Conservation (phyloP, 2,888 invertebrate genomes). For the Morinoia aosen region DNA sequence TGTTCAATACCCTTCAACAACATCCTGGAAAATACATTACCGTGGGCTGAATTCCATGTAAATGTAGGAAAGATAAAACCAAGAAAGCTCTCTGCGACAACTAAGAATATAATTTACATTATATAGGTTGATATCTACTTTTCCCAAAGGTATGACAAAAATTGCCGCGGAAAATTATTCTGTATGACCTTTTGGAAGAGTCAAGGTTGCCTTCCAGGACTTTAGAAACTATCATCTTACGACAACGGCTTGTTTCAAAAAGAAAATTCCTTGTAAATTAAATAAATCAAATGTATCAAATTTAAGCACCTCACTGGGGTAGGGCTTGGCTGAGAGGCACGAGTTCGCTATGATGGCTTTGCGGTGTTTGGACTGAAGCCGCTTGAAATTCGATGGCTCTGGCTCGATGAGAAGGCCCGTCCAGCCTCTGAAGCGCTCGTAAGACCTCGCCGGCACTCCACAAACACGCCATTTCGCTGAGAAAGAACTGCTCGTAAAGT, state of each 20-base stretch:
- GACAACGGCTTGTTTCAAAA: background rate
- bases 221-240: background rate
- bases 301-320: conserved; percentile 71
- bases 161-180: too few species aligned
- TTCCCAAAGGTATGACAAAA: too few species aligned
- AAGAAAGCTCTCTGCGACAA: background rate
- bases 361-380: conserved; percentile 72
- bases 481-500: conserved; percentile 55
- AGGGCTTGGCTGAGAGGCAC: conserved; percentile 72
- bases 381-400: conserved; percentile 74
- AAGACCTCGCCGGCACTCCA: conserved; percentile 75
- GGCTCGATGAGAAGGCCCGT: conserved; percentile 75
- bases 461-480: conserved; percentile 74
- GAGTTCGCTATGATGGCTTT: conserved; percentile 73
- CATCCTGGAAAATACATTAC: too few species aligned
- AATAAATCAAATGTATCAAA: background rate
- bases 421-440: conserved; percentile 74
- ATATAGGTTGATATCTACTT: too few species aligned
- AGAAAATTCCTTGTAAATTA: background rate
- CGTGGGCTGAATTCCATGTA: background rate
- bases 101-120: background rate
- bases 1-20: too few species aligned
- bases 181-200: too few species aligned
- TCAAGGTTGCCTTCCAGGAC: too few species aligned
- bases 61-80: background rate